Evolutionary conservation across 2,113 vertebrate genomes (phyloP).

Genomic region (Platichthys stellatus): DNA sequence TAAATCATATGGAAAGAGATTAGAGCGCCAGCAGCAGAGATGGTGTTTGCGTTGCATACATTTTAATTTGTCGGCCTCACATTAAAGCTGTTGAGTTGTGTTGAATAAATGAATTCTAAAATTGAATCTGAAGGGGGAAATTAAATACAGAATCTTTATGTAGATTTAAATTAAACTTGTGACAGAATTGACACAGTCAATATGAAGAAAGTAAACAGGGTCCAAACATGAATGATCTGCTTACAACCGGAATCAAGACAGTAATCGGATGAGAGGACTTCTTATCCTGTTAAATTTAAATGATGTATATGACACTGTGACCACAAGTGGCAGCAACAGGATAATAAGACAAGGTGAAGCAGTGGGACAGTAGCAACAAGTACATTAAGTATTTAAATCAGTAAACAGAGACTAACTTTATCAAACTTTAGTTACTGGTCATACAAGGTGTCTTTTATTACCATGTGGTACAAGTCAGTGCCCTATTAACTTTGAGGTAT

Average conservation of each 20-base stretch:
- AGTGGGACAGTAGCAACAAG: not conserved
- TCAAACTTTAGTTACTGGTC: no score
- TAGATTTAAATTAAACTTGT: conserved; percentile 13
- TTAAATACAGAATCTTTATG: conserved; percentile 20
- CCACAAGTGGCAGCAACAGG: no score
- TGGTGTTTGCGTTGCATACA: conserved; percentile 56
- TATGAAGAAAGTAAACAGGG: not conserved
- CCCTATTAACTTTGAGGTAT: no score
- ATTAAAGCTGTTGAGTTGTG: conserved; percentile 44
- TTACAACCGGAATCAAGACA: not conserved
- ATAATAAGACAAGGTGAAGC: not conserved
- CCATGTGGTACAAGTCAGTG: no score
- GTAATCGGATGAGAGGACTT: not conserved
- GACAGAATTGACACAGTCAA: not conserved
- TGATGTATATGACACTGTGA: not conserved
- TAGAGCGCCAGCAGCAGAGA: conserved; percentile 48
- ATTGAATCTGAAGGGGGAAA: conserved; percentile 42
- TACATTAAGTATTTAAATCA: no score
- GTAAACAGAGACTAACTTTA: no score
- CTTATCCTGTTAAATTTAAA: not conserved
- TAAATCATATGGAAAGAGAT: conserved; percentile 56
- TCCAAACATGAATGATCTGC: not conserved
- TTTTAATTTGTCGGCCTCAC: conserved; percentile 51
- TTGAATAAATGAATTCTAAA: conserved; percentile 50
- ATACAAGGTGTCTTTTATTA: no score